Evolutionary conservation across 2,797 vertebrate genomes (phyloP), one percentile per base, ranked within the genome.

Genomic region (Lates japonicus): DNA sequence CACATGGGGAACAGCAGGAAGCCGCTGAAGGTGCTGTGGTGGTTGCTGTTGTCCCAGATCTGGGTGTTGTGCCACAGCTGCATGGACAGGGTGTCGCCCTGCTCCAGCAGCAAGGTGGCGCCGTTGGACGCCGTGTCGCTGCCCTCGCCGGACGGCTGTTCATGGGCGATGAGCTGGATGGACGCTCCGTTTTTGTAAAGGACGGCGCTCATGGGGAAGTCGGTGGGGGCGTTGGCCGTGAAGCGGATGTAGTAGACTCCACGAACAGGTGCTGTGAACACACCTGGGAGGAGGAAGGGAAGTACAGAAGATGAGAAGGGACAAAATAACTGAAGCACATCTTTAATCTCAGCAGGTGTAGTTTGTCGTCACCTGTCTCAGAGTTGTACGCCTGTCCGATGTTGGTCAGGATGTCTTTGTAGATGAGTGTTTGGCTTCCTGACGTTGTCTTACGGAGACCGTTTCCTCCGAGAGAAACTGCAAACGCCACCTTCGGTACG

Each of bases 71-170:
- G 73, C 91, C 83, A 90, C 71, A 93, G 86, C 49, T 55, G 0
- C 82, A 93, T 71, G 25, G 64, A 54, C 13, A 92, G 86, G 0
- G 0, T 61, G 84, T 93, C 91, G 1, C 84, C 92, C 35, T n/a
- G 0, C 74, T 91, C 87, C 76, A 93, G 70, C 83, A 88, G 35
- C 78, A 90, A 73, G 65, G 91, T 1, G 63, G 83, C 92, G 12
- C 92, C 90, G 33, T 92, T 92, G 70, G 92, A 88, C 0, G 85
- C 90, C 3, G 90, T 92, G 83, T 91, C 92, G 44, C 91, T 93
- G 59, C 92, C 92, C 1, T 35, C 8, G 0, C 90, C 86, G 0
- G 86, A 90, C 8, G 58, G 22, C 74, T 85, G 77, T 80, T 90
- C 88, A 61, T 90, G 90, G 9, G 37, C 11, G 33, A 88, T 91